Base-by-base conservation (phyloP, 2,113 vertebrate species). In the Xyliphius kryptos region DNA sequence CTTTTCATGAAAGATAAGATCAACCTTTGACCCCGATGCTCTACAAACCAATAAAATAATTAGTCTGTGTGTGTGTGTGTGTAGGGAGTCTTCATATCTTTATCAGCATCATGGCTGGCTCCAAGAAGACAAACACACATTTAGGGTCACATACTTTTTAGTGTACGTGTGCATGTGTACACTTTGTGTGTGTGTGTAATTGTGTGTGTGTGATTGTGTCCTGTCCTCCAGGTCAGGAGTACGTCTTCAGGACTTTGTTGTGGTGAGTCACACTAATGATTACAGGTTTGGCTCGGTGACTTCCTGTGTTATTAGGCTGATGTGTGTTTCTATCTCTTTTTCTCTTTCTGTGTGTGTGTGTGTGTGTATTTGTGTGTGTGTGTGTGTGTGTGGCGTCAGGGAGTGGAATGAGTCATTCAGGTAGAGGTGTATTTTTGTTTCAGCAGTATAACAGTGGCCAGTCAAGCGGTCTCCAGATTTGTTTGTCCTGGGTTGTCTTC, bases 351-450 rank as follows among this genome's bases (percentile, higher is more conserved):
- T 51, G 48, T 55, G 52, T 68, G 69, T 59, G 59, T 63, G 64
- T 67, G 22, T 52, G 58, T 53, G 41, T 49, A 38, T 38, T 51
- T 43, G 51, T 26, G 56, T 51, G 38, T 62, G 51, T 20, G 52
- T 56, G 49, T 53, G 61, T 44, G 55, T 40, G 52, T 66, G 37
- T 19, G 66, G 55, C 51, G 67, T 61, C 67, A 66, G 67, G 70
- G 20, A 75, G 67, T 67, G 66, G 73, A 68, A 48, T 80, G 72
- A 76, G 71, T 80, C 78, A 82, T 68, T 67, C 73, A 61, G 63
- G 69, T 79, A 73, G 75, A 77, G 71, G 69, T 73, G 66, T 63
- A 17, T 40, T 43, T 63, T 62, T 60, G 62, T 65, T 44, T 63
- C 65, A 64, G 41, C 47, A 43, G 40, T 68, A 12, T 5, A 6